Evolutionary conservation across 2,888 invertebrate genomes (phyloP), one percentile per base, ranked within the genome.

Genomic region (Steromphala cineraria): DNA sequence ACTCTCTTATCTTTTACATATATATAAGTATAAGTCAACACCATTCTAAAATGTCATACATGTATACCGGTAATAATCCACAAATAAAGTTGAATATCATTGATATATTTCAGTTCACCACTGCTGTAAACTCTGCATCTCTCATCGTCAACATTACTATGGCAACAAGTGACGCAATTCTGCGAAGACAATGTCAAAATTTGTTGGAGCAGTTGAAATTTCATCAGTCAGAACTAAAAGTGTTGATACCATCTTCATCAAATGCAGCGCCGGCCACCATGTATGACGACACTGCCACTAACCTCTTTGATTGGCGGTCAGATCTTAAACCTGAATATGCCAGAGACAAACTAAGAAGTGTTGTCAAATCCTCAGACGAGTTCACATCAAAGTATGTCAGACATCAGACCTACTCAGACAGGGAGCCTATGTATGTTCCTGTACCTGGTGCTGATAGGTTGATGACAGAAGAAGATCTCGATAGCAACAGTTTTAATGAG

Each of bases 141-240:
- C n/a, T 46, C 46, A 46, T 46, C 13, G 1, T 46, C 46, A 46
- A 10, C 10, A 46, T 10, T 13, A 10, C 46, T 46, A 62, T 62
- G 62, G 24, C 62, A 24, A 28, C 62, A 53, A 74, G 87, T 46
- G 87, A 87, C 79, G 82, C 87, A 74, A 82, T 83, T n/a, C 80
- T 89, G 3, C 80, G 88, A 74, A 84, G 82, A 19, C 87, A 90
- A 80, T 89, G 89, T 75, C 86, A 87, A 67, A 78, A 85, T 21
- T 83, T 91, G 21, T 84, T 90, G 56, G 82, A 86, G 15, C 87
- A 87, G 75, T 79, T 91, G 53, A 87, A 89, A 79, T 84, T 84
- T n/a, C 87, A 87, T 75, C 89, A 90, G 82, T 81, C 87, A 28
- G 83, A 82, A 76, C 80, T 88, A 28, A 87, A 88, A 74, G 82